Conservation (phyloP, 2,888 invertebrate species). For the Serripes groenlandicus region DNA sequence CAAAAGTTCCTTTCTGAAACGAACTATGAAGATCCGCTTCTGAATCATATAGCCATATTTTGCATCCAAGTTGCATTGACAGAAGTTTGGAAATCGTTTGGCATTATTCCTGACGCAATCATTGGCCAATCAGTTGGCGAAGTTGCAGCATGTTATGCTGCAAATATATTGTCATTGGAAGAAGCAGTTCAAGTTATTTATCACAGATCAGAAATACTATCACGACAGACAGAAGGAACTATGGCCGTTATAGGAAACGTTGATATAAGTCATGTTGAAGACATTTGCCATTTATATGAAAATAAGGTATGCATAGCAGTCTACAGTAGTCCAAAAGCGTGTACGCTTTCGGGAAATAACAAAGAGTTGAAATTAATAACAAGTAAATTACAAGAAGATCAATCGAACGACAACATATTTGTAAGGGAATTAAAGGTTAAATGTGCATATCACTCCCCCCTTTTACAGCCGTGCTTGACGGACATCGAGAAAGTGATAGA, state of each 20-base stretch:
- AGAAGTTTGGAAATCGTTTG: slow-evolving; percentile 64
- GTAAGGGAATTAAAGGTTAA: slow-evolving; percentile 45
- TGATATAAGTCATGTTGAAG: slow-evolving; percentile 49
- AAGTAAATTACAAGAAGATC: not conserved
- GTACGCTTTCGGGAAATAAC: slow-evolving; percentile 72
- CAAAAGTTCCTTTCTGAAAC: slow-evolving; percentile 36
- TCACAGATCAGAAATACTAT: slow-evolving; percentile 65
- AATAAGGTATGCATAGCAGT: slow-evolving; percentile 66
- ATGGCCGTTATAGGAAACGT: slow-evolving; percentile 71
- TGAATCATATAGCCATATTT: slow-evolving; percentile 76
- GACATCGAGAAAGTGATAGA: slow-evolving; percentile 35
- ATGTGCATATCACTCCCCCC: slow-evolving; percentile 75
- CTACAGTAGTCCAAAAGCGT: slow-evolving; percentile 69
- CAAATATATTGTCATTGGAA: slow-evolving; percentile 66
- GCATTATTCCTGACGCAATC: slow-evolving; percentile 66
- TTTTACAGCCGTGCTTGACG: slow-evolving; percentile 54
- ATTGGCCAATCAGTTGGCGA: slow-evolving; percentile 78
- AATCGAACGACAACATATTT: not conserved
- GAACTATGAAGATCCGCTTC: slow-evolving; percentile 60
- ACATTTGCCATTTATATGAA: slow-evolving; percentile 32
- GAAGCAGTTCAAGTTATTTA: slow-evolving; percentile 74
- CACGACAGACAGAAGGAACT: slow-evolving; percentile 64
- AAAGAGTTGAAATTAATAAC: slow-evolving; percentile 41
- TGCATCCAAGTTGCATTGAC: slow-evolving; percentile 70
- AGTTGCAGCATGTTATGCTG: slow-evolving; percentile 73